A percentile compares a stretch with the other conserved stretches of the same genome.
Evolutionary conservation across 2,797 vertebrate genomes (phyloP).

Genomic region (Arnoldichthys spilopterus): DNA sequence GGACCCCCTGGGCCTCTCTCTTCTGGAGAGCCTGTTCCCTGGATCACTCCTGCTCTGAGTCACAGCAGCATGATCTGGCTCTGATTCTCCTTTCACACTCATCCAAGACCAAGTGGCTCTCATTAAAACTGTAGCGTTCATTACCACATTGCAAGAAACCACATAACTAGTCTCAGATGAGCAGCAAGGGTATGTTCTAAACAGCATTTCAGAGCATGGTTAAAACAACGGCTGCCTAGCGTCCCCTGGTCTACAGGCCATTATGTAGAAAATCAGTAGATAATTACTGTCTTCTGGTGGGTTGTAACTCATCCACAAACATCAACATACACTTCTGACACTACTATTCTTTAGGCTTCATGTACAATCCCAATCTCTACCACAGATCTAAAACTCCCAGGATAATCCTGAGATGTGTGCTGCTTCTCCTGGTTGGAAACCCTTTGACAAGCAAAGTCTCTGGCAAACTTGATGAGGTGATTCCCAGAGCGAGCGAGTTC

Average conservation of each 20-base stretch:
- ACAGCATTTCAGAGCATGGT: neutral
- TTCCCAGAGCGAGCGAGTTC: constrained; percentile 36
- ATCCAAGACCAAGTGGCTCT: constrained; percentile 29
- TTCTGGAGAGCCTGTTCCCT: constrained; percentile 8
- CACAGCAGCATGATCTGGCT: neutral
- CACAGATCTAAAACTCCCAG: constrained; percentile 72
- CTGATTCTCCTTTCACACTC: constrained; percentile 20
- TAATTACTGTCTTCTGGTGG: constrained; percentile 73
- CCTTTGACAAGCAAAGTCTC: constrained; percentile 65
- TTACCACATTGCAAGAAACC: constrained; percentile 2
- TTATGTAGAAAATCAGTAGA: constrained; percentile 75
- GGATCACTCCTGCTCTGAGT: constrained; percentile 19
- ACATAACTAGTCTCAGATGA: neutral
- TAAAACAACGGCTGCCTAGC: neutral
- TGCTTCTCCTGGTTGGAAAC: constrained; percentile 75
- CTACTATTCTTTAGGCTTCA: constrained; percentile 67
- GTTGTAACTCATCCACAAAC: constrained; percentile 61
- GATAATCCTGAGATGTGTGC: constrained; percentile 82
- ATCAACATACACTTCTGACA: constrained; percentile 69
- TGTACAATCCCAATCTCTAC: constrained; percentile 54
- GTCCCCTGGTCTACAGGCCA: constrained; percentile 59
- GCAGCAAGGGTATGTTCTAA: constrained; percentile 4
- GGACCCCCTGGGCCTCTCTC: constrained; percentile 36
- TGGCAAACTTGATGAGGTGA: constrained; percentile 60
- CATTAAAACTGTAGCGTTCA: constrained; percentile 3